phyloP scores from a whole-genome alignment of 2,797 vertebrate genomes.

The Myripristis jacobus region DNA sequence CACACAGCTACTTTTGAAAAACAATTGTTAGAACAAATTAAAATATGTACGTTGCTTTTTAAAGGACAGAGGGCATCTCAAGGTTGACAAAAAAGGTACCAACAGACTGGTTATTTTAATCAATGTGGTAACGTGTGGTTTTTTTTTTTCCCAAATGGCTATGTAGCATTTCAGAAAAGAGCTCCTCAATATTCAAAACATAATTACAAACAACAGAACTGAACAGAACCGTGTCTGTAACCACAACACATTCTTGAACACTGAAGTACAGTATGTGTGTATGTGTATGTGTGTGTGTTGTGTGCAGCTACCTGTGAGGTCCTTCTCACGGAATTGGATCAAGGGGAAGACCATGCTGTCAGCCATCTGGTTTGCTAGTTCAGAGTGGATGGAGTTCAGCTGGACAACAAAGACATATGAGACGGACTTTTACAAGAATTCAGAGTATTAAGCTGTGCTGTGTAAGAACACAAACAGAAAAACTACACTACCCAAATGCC shows the following conservation, averaged over 20 bases:
- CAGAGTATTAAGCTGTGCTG: constrained; percentile 25
- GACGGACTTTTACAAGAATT: constrained; percentile 29
- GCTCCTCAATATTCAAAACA: neutral
- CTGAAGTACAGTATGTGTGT: neutral
- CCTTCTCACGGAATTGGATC: constrained; percentile 97
- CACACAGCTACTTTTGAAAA: too few species aligned
- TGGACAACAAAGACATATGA: constrained; percentile 71
- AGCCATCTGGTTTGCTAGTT: constrained; percentile 93
- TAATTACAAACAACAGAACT: neutral
- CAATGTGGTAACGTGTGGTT: neutral
- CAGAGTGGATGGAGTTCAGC: constrained; percentile 94
- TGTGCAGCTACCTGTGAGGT: constrained; percentile 91
- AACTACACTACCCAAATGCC: constrained; percentile 49
- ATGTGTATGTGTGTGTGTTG: neutral
- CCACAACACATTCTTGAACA: neutral
- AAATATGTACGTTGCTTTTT: neutral
- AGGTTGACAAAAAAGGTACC: neutral
- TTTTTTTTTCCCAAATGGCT: too few species aligned
- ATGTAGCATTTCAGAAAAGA: neutral
- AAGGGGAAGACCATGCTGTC: constrained; percentile 96
- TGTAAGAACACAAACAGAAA: constrained; percentile 42
- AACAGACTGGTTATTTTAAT: neutral
- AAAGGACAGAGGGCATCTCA: neutral
- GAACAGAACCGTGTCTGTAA: neutral
- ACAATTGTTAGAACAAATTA: too few species aligned